These are phyloP conservation scores for Drosophila dives DNA, from an alignment of 2,888 invertebrate genomes.

Conservation along the genomic window DNA sequence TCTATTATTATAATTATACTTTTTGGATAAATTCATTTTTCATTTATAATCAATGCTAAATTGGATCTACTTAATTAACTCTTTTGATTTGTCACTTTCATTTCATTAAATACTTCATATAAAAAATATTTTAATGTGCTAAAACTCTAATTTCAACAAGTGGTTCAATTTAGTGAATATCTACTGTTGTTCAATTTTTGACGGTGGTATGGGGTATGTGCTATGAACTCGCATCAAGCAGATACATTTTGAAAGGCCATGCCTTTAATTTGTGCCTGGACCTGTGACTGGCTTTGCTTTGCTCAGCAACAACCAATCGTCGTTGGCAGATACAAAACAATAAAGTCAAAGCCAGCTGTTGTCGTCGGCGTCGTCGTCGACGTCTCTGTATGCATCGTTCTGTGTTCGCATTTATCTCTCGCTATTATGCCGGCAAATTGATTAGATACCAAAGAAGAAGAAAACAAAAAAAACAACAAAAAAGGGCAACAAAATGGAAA, in stretches of 20 bases:
- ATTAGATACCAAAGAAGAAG: constrained; percentile 38
- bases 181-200: constrained; percentile 6
- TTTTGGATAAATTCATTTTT: not conserved
- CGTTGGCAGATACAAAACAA: constrained; percentile 47
- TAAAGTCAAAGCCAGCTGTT: constrained; percentile 52
- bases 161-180: not conserved
- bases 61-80: too few relatives aligned
- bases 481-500: not conserved
- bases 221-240: constrained; percentile 8
- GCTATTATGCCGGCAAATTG: constrained; percentile 49
- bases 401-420: constrained; percentile 8
- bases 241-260: constrained; percentile 25
- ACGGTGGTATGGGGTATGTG: not conserved
- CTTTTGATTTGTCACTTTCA: not conserved
- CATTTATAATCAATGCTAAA: not conserved
- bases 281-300: not conserved
- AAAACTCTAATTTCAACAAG: too few relatives aligned
- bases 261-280: constrained; percentile 33
- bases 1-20: not conserved
- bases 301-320: constrained; percentile 15
- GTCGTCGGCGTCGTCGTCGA: not conserved
- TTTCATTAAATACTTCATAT: not conserved
- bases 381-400: constrained; percentile 9
- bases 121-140: too few relatives aligned
- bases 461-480: not conserved